Conservation (phyloP, 2,888 invertebrate genomes). For the Euclidia mi region DNA sequence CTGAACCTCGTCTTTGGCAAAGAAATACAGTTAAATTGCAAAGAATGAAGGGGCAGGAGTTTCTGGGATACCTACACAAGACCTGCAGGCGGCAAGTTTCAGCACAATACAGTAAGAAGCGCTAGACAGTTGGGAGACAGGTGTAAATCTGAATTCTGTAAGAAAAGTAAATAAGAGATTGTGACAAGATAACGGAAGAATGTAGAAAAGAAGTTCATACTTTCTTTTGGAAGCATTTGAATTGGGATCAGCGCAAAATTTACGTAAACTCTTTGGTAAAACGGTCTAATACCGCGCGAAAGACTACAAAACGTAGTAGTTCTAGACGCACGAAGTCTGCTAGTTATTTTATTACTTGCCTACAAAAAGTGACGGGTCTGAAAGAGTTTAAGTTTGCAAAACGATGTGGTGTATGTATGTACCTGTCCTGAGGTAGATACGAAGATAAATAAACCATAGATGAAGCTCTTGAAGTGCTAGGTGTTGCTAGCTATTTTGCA, state of each 20-base stretch:
- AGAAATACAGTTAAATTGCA: slow-evolving; percentile 8
- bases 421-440: no score
- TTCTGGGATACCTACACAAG: slow-evolving; percentile 8
- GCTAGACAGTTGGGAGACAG: slow-evolving; percentile 3
- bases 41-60: slow-evolving; percentile 10
- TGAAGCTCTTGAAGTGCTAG: no score
- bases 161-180: slow-evolving; percentile 10
- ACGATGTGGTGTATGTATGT: no score
- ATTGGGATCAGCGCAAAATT: slow-evolving; percentile 13
- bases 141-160: slow-evolving; percentile 1
- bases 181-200: slow-evolving; percentile 1
- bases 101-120: background rate
- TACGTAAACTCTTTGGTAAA: slow-evolving; percentile 5
- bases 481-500: no score
- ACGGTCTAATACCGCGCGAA: background rate
- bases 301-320: background rate
- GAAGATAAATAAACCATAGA: no score
- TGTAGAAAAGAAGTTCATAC: slow-evolving; percentile 1
- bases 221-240: slow-evolving; percentile 2
- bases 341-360: slow-evolving; percentile 5
- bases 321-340: background rate
- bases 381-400: slow-evolving; percentile 5
- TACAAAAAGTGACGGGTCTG: slow-evolving; percentile 1
- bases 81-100: slow-evolving; percentile 5
- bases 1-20: background rate